phyloP scores from a whole-genome alignment of 2,113 vertebrate species.

The Nannobrachium achirus region DNA sequence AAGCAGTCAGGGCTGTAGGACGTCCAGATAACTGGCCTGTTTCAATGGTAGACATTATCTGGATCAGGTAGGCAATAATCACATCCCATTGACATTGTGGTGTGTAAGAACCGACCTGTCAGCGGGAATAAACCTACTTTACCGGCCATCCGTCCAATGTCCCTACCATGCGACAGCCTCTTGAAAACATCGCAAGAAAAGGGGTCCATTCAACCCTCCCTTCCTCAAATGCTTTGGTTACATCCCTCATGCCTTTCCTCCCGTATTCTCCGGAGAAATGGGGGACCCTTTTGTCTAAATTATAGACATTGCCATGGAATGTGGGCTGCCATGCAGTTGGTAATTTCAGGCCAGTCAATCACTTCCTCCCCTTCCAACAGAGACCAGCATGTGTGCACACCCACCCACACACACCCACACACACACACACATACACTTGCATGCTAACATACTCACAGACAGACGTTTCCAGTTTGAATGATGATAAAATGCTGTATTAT shows the following conservation, averaged over 20 bases:
- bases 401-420: conserved; percentile 5
- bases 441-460: not conserved
- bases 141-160: conserved; percentile 51
- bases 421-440: no score
- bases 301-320: conserved; percentile 70
- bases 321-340: conserved; percentile 53
- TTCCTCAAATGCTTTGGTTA: conserved; percentile 56
- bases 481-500: not conserved
- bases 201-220: conserved; percentile 77
- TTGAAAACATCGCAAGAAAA: conserved; percentile 73
- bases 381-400: conserved; percentile 33
- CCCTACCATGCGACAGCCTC: conserved; percentile 47
- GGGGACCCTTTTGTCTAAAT: conserved; percentile 72
- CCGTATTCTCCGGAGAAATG: conserved; percentile 45
- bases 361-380: conserved; percentile 36
- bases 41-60: conserved; percentile 75
- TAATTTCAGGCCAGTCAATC: conserved; percentile 78
- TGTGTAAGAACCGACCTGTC: conserved; percentile 57
- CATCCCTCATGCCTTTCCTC: conserved; percentile 57
- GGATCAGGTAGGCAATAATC: conserved; percentile 74
- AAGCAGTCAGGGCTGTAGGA: conserved; percentile 58
- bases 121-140: conserved; percentile 46
- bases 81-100: conserved; percentile 63
- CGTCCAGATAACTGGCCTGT: conserved; percentile 74
- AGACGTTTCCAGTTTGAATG: not conserved